Evolutionary conservation across 2,113 vertebrate genomes (phyloP).

Genomic region (Cryptotis parvus): DNA sequence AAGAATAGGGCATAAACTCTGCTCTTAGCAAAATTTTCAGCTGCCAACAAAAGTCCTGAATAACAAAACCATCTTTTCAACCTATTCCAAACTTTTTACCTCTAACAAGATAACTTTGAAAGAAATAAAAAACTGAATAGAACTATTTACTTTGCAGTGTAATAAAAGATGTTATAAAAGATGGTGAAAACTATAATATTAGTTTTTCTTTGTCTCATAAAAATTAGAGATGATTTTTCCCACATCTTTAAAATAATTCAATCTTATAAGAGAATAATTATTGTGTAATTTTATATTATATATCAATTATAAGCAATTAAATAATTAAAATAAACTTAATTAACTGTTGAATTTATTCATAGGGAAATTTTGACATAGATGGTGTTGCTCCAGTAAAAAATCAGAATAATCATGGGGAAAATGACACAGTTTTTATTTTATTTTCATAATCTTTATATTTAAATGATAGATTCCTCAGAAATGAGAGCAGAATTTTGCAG

Average conservation of each 20-base stretch:
- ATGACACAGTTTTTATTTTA: background rate
- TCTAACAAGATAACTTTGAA: slow-evolving; percentile 38
- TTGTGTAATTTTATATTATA: slow-evolving; percentile 36
- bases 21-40: slow-evolving; percentile 72
- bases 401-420: slow-evolving; percentile 28
- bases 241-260: slow-evolving; percentile 33
- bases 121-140: slow-evolving; percentile 20
- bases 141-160: background rate
- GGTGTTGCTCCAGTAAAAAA: background rate
- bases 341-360: slow-evolving; percentile 41
- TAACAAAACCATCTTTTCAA: slow-evolving; percentile 58
- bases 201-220: slow-evolving; percentile 18
- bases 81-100: slow-evolving; percentile 34
- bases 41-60: slow-evolving; percentile 56
- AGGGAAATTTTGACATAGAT: slow-evolving; percentile 5
- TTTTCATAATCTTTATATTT: slow-evolving; percentile 35
- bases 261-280: slow-evolving; percentile 10
- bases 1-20: slow-evolving; percentile 77
- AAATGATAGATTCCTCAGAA: background rate
- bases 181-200: slow-evolving; percentile 12
- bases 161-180: slow-evolving; percentile 15
- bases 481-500: background rate
- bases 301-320: background rate
- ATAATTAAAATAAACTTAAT: slow-evolving; percentile 39
- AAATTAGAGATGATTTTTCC: background rate